These are phyloP conservation scores for Apistogramma diplotaenia DNA, from an alignment of 2,113 vertebrate species.

Conservation along the genomic window DNA sequence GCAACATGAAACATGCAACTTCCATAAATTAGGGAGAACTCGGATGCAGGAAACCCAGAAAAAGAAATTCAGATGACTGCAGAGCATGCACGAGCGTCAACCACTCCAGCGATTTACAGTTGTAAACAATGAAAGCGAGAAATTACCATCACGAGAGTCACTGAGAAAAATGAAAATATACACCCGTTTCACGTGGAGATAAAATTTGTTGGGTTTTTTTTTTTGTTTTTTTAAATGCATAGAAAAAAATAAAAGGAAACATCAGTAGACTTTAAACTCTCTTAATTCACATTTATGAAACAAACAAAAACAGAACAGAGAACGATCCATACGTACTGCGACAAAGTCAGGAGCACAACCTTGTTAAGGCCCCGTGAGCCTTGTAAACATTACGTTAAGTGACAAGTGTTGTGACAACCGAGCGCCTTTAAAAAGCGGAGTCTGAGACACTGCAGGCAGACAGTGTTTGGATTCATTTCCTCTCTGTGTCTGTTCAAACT, in stretches of 20 bases:
- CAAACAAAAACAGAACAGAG: conserved; percentile 6
- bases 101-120: conserved; percentile 59
- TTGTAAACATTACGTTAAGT: conserved; percentile 73
- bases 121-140: conserved; percentile 64
- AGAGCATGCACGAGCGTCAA: conserved; percentile 66
- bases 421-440: conserved; percentile 60
- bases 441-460: conserved; percentile 60
- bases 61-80: conserved; percentile 40
- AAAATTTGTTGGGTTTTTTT: conserved; percentile 47
- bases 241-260: conserved; percentile 46
- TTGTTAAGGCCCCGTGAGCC: conserved; percentile 37
- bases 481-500: conserved; percentile 28
- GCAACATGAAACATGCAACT: conserved; percentile 65
- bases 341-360: conserved; percentile 56
- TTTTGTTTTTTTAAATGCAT: conserved; percentile 64
- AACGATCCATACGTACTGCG: conserved; percentile 34
- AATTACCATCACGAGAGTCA: conserved; percentile 53
- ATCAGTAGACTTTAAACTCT: conserved; percentile 53
- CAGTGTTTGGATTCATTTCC: conserved; percentile 60
- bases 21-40: conserved; percentile 65
- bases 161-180: conserved; percentile 27
- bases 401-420: conserved; percentile 70
- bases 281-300: conserved; percentile 59
- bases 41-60: conserved; percentile 27
- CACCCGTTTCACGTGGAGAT: conserved; percentile 67